These are phyloP conservation scores for Pelodiscus sinensis DNA, from an alignment of 2,113 vertebrate species.

Conservation along the genomic window DNA sequence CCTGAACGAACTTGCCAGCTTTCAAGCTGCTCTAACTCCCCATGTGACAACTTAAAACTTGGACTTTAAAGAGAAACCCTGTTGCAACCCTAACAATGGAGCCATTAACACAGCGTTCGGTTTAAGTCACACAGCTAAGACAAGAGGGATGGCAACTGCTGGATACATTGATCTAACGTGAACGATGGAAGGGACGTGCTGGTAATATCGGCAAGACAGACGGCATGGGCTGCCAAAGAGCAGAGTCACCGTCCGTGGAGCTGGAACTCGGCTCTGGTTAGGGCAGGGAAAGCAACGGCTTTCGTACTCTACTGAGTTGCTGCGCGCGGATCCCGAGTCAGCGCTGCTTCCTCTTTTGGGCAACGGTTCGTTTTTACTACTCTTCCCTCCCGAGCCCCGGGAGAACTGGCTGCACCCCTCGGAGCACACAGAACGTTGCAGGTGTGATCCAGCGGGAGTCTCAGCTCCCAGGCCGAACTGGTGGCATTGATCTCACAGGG, in stretches of 20 bases:
- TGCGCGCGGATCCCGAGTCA: neutral
- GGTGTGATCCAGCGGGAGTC: neutral
- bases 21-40: too few species aligned
- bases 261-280: neutral
- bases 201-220: neutral
- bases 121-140: neutral
- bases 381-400: neutral
- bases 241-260: neutral
- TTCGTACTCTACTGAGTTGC: neutral
- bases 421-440: neutral
- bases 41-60: neutral
- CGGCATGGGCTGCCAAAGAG: neutral
- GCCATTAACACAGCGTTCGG: neutral
- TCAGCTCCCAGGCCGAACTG: neutral
- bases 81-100: too few species aligned
- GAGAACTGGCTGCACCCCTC: neutral
- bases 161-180: too few species aligned
- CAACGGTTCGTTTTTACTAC: neutral
- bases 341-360: neutral
- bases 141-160: neutral
- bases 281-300: neutral
- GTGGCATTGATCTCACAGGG: neutral
- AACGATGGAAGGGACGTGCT: neutral
- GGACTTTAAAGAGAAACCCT: neutral
- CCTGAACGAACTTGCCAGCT: neutral